Evolutionary conservation across 2,797 vertebrate genomes (phyloP).

Genomic region (Crenichthys baileyi): DNA sequence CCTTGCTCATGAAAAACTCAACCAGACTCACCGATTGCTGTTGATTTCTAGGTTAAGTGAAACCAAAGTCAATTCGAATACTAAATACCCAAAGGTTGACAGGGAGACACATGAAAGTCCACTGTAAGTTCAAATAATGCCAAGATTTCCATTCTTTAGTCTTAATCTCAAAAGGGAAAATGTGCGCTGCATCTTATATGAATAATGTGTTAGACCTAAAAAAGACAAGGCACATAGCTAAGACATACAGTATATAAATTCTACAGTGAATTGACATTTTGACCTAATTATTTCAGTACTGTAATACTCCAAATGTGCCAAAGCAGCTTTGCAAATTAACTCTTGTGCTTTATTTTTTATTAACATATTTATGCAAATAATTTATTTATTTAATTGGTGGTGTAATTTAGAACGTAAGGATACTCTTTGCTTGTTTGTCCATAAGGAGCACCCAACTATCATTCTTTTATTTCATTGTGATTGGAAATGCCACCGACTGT

Average conservation of each 20-base stretch:
- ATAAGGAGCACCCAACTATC: background rate
- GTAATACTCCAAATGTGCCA: constrained; percentile 56
- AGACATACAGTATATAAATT: constrained; percentile 16
- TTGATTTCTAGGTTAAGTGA: background rate
- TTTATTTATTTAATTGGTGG: constrained; percentile 31
- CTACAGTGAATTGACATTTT: constrained; percentile 21
- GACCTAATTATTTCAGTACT: constrained; percentile 45
- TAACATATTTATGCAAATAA: constrained; percentile 37
- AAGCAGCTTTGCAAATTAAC: constrained; percentile 49
- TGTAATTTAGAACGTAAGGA: constrained; percentile 12
- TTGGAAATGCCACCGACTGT: constrained; percentile 10
- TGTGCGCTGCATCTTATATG: background rate
- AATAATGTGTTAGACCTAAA: constrained; percentile 17
- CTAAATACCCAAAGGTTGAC: background rate
- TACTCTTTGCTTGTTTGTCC: background rate
- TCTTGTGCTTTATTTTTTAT: constrained; percentile 25
- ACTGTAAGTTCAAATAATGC: background rate
- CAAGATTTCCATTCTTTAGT: background rate
- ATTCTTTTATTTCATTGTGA: constrained; percentile 25
- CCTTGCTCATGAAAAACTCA: background rate
- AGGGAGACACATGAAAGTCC: background rate
- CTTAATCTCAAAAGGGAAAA: background rate
- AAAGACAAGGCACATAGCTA: constrained; percentile 7
- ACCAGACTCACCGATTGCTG: background rate
- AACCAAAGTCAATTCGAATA: background rate